Conservation (phyloP, 2,797 vertebrate species). For the Helarctos malayanus region DNA sequence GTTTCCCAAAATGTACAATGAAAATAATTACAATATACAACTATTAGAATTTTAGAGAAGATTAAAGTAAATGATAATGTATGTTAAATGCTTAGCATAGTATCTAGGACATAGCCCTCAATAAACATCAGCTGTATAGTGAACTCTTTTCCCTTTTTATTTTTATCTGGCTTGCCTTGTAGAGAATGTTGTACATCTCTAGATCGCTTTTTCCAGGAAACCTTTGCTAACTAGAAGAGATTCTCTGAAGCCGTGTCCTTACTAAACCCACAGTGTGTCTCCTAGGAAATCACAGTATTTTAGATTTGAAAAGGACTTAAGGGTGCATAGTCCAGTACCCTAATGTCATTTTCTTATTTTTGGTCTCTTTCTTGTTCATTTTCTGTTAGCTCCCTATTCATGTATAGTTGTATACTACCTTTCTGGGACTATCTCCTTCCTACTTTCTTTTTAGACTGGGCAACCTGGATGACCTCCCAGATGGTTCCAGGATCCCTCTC, state of each 20-base stretch:
- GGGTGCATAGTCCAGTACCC: not conserved
- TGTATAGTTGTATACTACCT: not conserved
- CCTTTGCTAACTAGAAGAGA: not conserved
- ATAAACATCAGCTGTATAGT: not conserved
- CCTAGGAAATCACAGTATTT: not conserved
- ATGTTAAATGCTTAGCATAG: constrained; percentile 4
- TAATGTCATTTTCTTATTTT: not conserved
- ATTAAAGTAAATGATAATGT: constrained; percentile 49
- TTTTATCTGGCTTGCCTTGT: not conserved
- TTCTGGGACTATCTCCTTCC: not conserved
- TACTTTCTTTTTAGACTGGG: not conserved
- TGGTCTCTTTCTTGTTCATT: not conserved
- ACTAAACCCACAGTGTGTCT: not conserved
- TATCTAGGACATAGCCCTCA: not conserved
- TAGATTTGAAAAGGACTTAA: not conserved
- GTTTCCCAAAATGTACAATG: constrained; percentile 7
- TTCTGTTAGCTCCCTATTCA: not conserved
- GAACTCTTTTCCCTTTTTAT: not conserved
- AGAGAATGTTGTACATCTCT: not conserved
- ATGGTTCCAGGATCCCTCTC: not conserved
- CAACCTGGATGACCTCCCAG: not conserved
- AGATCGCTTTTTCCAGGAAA: not conserved
- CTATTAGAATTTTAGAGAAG: not conserved
- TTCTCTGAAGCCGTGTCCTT: not conserved
- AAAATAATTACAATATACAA: not conserved